Percentiles rank a stretch among this genome's conserved stretches.
Conservation (phyloP, 2,888 invertebrate species). For the Polyommatus icarus region DNA sequence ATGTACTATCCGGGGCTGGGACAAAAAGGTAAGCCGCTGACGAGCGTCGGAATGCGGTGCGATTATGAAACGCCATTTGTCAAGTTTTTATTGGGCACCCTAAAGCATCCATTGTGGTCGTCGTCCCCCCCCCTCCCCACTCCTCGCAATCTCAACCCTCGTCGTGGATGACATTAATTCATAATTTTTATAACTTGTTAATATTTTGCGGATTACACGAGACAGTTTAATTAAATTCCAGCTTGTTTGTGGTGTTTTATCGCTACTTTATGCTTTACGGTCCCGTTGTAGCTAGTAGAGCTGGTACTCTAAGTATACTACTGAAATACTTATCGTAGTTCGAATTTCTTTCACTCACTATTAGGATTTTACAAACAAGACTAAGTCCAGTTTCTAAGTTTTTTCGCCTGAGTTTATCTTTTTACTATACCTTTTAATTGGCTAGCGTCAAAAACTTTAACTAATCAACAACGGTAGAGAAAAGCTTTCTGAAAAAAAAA, state of each 20-base stretch:
- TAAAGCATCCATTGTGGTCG: conserved; percentile 65
- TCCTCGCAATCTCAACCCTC: conserved; percentile 59
- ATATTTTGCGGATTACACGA: conserved; percentile 46
- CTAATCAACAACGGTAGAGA: too few species aligned
- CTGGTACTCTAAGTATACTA: too few species aligned
- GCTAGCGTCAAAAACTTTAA: too few species aligned
- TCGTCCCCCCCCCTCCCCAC: conserved; percentile 44
- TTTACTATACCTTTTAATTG: too few species aligned
- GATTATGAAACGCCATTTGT: conserved; percentile 80
- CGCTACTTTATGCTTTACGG: not conserved
- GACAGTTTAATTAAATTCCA: conserved; percentile 41
- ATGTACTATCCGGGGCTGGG: conserved; percentile 58
- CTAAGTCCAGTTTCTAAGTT: too few species aligned
- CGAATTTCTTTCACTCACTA: too few species aligned
- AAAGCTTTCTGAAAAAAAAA: too few species aligned
- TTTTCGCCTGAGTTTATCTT: too few species aligned
- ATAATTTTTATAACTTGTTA: conserved; percentile 79
- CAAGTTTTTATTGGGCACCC: conserved; percentile 80
- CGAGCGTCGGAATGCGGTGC: conserved; percentile 72
- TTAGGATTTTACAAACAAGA: too few species aligned
- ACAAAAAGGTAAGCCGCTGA: conserved; percentile 65
- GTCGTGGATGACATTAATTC: conserved; percentile 68
- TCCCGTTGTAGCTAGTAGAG: not conserved
- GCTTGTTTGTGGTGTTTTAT: conserved; percentile 29
- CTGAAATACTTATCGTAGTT: too few species aligned